Conservation (phyloP, 2,888 invertebrate species). For the Chromoteleia sp. region DNA sequence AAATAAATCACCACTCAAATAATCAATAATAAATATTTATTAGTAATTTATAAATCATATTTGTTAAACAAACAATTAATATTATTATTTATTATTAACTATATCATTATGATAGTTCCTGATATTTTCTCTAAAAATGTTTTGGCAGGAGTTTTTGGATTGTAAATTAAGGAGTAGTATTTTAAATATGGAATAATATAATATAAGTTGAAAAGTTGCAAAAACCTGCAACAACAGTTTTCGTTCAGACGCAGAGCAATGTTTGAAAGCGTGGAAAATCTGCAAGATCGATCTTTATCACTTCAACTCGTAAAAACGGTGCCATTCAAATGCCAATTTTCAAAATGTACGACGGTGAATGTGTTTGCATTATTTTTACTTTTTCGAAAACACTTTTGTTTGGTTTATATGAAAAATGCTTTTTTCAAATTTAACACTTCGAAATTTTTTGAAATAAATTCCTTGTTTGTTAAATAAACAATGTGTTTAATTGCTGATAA, state of each 20-base stretch:
- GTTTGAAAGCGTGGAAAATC: conserved; percentile 26
- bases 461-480: too few relatives aligned
- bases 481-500: too few relatives aligned
- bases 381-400: not conserved
- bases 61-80: too few relatives aligned
- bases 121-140: too few relatives aligned
- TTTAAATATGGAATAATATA: not conserved
- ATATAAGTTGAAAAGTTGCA: conserved; percentile 4
- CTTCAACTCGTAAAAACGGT: conserved; percentile 15
- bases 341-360: conserved; percentile 3
- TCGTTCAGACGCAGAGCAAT: not conserved
- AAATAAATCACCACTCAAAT: too few relatives aligned
- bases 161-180: not conserved
- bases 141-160: not conserved
- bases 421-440: too few relatives aligned
- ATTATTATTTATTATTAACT: too few relatives aligned
- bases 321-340: conserved; percentile 42
- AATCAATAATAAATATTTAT: too few relatives aligned
- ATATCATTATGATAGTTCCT: too few relatives aligned
- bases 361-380: not conserved
- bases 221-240: conserved; percentile 35
- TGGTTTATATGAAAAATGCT: not conserved
- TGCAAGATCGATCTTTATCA: conserved; percentile 27
- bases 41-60: too few relatives aligned
- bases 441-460: too few relatives aligned